Percentiles rank a stretch among this genome's conserved stretches.
Evolutionary conservation across 1,140 invertebrate species (phyloP).

Genomic region (Bombus picipes): DNA sequence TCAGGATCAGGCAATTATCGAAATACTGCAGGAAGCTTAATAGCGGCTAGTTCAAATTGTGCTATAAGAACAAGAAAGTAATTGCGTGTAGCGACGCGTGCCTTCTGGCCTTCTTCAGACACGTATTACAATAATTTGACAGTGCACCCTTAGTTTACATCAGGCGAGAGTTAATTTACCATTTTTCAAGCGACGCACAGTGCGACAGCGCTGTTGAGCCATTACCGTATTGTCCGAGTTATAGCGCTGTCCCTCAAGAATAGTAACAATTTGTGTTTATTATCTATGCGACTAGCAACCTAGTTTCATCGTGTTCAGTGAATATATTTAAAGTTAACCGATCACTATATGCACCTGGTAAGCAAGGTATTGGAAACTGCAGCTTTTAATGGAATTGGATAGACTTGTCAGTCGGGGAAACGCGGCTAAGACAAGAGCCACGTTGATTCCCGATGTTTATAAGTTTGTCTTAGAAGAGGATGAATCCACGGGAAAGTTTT

Average conservation of each 20-base stretch:
- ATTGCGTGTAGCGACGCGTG: no score
- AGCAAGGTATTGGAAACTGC: constrained; percentile 50
- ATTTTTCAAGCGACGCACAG: background rate
- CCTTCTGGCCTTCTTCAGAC: no score
- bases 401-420: constrained; percentile 46
- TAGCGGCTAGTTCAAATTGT: no score
- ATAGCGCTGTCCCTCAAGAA: constrained; percentile 53
- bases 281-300: constrained; percentile 48
- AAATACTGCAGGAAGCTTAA: no score
- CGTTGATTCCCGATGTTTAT: constrained; percentile 4
- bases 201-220: constrained; percentile 1
- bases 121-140: no score
- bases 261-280: constrained; percentile 68
- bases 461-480: background rate
- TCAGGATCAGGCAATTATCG: no score
- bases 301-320: constrained; percentile 55
- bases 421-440: background rate
- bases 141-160: no score
- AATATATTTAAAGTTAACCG: constrained; percentile 64
- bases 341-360: constrained; percentile 49
- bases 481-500: background rate
- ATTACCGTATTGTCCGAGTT: constrained; percentile 7
- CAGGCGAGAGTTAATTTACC: no score
- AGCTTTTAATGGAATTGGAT: constrained; percentile 51
- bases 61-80: no score